These are phyloP conservation scores for Ephestia elutella DNA, from an alignment of 1,140 invertebrate genomes.

Conservation along the genomic window DNA sequence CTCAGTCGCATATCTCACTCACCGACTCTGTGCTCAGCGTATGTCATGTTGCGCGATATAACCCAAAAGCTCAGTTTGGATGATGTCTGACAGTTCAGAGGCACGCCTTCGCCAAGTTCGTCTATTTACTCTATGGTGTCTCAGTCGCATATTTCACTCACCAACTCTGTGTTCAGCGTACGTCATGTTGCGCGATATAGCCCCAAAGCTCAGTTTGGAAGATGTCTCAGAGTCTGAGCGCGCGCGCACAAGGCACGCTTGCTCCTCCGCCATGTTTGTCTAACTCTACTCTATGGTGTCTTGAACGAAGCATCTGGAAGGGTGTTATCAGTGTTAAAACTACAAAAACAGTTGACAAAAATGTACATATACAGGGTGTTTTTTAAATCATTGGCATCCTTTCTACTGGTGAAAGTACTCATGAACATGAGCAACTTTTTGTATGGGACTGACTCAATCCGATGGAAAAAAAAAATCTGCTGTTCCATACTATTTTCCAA, in stretches of 20 bases:
- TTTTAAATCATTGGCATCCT: too few species aligned
- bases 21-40: slow-evolving; percentile 46
- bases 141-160: slow-evolving; percentile 17
- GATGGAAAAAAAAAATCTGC: too few species aligned
- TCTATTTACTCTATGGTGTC: too few species aligned
- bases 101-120: slow-evolving; percentile 57
- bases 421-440: too few species aligned
- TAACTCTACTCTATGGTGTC: slow-evolving; percentile 15
- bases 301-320: slow-evolving; percentile 47
- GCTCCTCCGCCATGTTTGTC: slow-evolving; percentile 61
- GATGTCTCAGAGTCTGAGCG: slow-evolving; percentile 70
- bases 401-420: too few species aligned
- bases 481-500: too few species aligned
- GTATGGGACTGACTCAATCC: too few species aligned
- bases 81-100: slow-evolving; percentile 68
- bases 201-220: slow-evolving; percentile 57
- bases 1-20: too few species aligned
- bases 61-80: slow-evolving; percentile 60
- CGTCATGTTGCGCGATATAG: slow-evolving; percentile 46
- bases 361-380: too few species aligned
- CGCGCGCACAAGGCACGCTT: slow-evolving; percentile 67
- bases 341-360: too few species aligned
- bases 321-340: too few species aligned
- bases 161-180: slow-evolving; percentile 53
- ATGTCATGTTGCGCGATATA: slow-evolving; percentile 46